These are phyloP conservation scores for Crenuchus spilurus DNA, from an alignment of 2,797 vertebrate species.

Conservation along the genomic window DNA sequence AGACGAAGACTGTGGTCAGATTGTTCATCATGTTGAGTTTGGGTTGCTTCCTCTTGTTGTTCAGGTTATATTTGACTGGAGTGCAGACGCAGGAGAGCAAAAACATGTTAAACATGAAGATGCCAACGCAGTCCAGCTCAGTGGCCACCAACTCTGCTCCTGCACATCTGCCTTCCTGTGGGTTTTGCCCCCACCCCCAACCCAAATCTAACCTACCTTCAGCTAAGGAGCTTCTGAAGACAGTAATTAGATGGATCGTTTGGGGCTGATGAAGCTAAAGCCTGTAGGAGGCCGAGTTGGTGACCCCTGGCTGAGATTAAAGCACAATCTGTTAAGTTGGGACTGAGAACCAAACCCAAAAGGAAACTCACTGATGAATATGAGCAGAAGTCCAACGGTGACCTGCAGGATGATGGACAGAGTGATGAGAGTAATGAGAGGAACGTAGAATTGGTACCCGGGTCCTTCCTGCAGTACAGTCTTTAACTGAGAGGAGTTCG, in stretches of 20 bases:
- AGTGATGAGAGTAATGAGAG: constrained; percentile 81
- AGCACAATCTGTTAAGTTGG: no score
- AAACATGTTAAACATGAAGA: not conserved
- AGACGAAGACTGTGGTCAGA: constrained; percentile 78
- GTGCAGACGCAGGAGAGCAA: not conserved
- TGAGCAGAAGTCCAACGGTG: constrained; percentile 76
- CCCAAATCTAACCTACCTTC: no score
- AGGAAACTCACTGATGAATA: constrained; percentile 70
- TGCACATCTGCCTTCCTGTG: no score
- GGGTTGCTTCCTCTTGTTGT: constrained; percentile 79
- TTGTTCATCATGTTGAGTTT: constrained; percentile 83
- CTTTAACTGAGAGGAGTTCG: constrained; percentile 86
- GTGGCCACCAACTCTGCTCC: no score
- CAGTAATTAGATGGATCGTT: no score
- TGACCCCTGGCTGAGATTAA: no score
- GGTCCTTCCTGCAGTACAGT: constrained; percentile 82
- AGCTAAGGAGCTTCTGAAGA: no score
- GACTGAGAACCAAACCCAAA: no score
- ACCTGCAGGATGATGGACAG: constrained; percentile 85
- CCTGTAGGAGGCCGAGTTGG: no score
- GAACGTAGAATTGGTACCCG: constrained; percentile 76
- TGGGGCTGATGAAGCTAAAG: no score
- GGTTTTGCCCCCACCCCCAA: no score
- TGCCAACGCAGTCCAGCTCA: no score
- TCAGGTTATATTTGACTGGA: constrained; percentile 84